Conservation (phyloP, 2,888 invertebrate species). For the Drosophila hawaiiensis region DNA sequence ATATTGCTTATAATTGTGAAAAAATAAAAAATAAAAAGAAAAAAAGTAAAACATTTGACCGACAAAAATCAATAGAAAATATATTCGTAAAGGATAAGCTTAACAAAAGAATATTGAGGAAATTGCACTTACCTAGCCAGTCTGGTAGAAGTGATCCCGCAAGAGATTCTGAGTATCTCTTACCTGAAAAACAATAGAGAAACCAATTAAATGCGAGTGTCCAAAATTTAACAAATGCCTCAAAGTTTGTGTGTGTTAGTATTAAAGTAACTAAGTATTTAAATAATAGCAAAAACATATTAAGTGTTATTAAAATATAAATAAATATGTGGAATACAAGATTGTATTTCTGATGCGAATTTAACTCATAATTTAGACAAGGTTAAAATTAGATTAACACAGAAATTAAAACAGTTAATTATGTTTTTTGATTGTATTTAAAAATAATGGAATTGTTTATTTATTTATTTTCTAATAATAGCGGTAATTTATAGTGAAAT, state of each 20-base stretch:
- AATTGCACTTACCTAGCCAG: conserved; percentile 86
- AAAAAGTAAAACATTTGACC: not conserved
- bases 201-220: conserved; percentile 6
- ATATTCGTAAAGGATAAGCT: conserved; percentile 64
- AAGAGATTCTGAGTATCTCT: conserved; percentile 86
- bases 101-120: conserved; percentile 62
- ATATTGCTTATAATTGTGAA: conserved; percentile 10
- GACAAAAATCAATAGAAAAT: conserved; percentile 46
- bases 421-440: not conserved
- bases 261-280: not conserved
- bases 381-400: fast-evolving
- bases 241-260: conserved; percentile 18
- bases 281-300: conserved; percentile 1
- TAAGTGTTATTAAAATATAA: not conserved
- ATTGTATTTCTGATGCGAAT: not conserved
- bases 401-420: not conserved
- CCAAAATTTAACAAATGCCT: conserved; percentile 26
- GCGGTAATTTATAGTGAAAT: fast-evolving
- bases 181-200: conserved; percentile 83
- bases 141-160: conserved; percentile 86
- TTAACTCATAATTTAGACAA: not conserved
- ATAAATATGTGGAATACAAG: not conserved
- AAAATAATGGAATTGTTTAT: not conserved
- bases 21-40: not conserved
- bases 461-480: not conserved